These are phyloP conservation scores for Menidia menidia DNA, from an alignment of 2,797 vertebrate species.

Conservation along the genomic window DNA sequence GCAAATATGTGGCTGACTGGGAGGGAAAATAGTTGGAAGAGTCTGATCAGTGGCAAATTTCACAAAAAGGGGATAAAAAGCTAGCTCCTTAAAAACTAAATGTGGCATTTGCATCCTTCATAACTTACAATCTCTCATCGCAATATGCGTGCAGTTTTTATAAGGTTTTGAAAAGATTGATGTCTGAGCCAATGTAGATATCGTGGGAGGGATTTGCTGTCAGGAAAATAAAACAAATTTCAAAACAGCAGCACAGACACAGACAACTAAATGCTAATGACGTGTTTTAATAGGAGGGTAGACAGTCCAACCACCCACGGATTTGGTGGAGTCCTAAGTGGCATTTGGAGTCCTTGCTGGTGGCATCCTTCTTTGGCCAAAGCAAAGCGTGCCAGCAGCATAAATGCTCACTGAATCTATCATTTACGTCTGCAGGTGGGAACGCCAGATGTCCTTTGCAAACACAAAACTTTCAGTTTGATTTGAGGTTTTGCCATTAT, in stretches of 20 bases:
- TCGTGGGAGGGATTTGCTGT: constrained; percentile 43
- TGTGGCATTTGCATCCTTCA: not conserved
- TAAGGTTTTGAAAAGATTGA: constrained; percentile 41
- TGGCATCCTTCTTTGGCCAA: constrained; percentile 35
- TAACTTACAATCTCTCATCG: constrained; percentile 19
- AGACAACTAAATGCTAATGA: constrained; percentile 51
- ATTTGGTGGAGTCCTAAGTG: constrained; percentile 37
- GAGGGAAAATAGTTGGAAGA: no score
- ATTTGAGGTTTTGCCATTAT: constrained; percentile 18
- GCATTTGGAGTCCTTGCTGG: constrained; percentile 47
- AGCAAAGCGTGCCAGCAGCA: constrained; percentile 33
- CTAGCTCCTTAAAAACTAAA: no score
- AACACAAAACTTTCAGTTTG: not conserved
- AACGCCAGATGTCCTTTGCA: constrained; percentile 9
- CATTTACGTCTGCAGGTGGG: constrained; percentile 25
- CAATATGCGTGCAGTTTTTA: constrained; percentile 1
- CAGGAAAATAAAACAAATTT: constrained; percentile 34
- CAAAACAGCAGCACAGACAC: constrained; percentile 32
- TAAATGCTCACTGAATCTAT: constrained; percentile 12
- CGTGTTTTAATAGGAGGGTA: constrained; percentile 41
- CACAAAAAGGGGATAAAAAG: no score
- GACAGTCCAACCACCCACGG: constrained; percentile 47
- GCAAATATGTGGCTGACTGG: no score
- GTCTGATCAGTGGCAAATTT: no score
- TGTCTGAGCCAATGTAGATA: not conserved